Evolutionary conservation across 2,797 vertebrate genomes (phyloP), one percentile per base, ranked within the genome.

Genomic region (Neoniphon sammara): DNA sequence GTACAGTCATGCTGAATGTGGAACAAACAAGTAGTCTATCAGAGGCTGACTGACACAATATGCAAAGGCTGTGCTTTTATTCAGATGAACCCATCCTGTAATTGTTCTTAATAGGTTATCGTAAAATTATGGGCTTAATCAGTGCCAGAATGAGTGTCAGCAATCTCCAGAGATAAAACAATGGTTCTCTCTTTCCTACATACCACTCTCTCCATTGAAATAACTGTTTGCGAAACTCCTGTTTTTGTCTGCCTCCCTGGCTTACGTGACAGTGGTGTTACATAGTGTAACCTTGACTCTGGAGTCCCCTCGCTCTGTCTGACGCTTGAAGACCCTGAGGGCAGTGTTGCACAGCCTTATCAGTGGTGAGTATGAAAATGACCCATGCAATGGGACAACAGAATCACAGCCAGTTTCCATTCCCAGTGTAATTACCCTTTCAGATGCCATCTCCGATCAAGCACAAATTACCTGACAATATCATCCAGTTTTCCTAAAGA

Each of bases 291-390:
- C 23, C 65, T 56, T 34, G 7, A 18, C 52, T 39, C 39, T 30
- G 52, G 64, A 27, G 23, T 21, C 36, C 14, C 11, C 65, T 46
- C 42, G 25, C 36, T 0, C 20, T 53, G 21, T 52, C 17, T 20
- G 58, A 54, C 20, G 23, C 18, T 5, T 31, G 7, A 2, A 42
- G 21, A 27, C 49, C 58, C 36, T 12, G 47, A 44, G 49, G 31
- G 15, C 21, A 44, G 31, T 20, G 34, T 15, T 44, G 17, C 50
- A 27, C 10, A 18, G 25, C 39, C 36, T 31, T 63, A 71, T 62
- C 58, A 62, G 36, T 34, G 39, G 8, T 23, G 36, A 23, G 23
- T 54, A 72, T 72, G 68, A 23, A 53, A 53, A 70, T 61, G 10
- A 52, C 20, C 56, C 12, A 14, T 58, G 56, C 27, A 39, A 47